Evolutionary conservation across 1,140 invertebrate species (phyloP).

Genomic region (Drosophila ananassae): DNA sequence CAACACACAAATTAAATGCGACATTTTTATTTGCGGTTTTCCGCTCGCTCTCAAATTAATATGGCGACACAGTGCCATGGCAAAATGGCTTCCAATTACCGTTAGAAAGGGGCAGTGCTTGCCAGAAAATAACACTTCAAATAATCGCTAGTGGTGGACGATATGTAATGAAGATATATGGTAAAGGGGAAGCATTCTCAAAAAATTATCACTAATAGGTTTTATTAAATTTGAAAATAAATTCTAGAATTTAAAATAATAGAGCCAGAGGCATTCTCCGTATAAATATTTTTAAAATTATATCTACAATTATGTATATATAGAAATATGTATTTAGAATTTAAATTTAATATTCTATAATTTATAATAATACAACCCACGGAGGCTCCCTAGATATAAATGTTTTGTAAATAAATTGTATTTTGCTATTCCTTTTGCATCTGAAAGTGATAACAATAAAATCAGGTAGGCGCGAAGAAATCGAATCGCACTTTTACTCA

Average conservation of each 20-base stretch:
- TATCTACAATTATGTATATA: no score
- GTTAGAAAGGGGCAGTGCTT: constrained; percentile 32
- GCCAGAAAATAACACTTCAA: constrained; percentile 7
- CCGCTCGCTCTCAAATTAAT: constrained; percentile 13
- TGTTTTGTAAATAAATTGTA: no score
- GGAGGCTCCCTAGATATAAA: no score
- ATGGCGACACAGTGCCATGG: constrained; percentile 43
- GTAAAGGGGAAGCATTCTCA: neutral
- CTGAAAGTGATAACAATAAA: neutral
- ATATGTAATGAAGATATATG: neutral
- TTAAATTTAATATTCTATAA: no score
- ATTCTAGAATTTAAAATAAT: no score
- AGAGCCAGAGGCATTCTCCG: no score
- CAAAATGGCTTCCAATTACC: constrained; percentile 72
- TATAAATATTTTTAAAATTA: no score
- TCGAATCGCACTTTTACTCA: constrained; percentile 67
- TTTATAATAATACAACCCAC: no score
- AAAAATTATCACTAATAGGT: no score
- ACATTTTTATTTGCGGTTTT: constrained; percentile 42
- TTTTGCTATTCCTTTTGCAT: neutral
- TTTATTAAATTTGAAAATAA: no score
- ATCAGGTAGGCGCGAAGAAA: constrained; percentile 53
- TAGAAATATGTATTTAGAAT: no score
- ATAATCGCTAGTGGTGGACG: neutral
- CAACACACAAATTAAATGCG: constrained; percentile 46